These are phyloP conservation scores for Carcina quercana DNA, from an alignment of 2,888 invertebrate species.

Conservation along the genomic window DNA sequence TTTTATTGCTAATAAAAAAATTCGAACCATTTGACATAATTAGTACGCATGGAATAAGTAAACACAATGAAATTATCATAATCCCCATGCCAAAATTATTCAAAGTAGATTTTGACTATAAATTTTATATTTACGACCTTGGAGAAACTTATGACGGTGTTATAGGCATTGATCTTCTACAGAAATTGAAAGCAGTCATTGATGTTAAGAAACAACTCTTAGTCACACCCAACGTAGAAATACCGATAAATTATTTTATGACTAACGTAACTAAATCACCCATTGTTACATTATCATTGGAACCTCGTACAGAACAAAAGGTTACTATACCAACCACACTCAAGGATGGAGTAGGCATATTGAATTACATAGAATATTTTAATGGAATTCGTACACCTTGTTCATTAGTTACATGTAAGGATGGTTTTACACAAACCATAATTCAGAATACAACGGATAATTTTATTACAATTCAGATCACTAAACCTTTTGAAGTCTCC, in stretches of 20 bases:
- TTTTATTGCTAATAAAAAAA: slow-evolving; percentile 2
- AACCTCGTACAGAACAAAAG: no score
- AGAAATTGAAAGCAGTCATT: slow-evolving; percentile 8
- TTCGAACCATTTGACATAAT: slow-evolving; percentile 5
- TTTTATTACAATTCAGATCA: slow-evolving; percentile 12
- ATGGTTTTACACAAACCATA: no score
- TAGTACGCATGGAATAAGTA: slow-evolving; percentile 4
- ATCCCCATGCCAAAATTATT: slow-evolving; percentile 6
- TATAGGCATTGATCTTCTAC: slow-evolving; percentile 7
- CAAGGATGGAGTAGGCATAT: no score
- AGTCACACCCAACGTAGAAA: background rate
- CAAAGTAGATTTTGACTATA: background rate
- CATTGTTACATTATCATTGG: background rate
- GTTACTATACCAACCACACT: no score
- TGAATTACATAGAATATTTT: no score
- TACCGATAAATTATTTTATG: slow-evolving; percentile 5
- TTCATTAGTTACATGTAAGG: slow-evolving; percentile 7
- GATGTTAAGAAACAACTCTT: slow-evolving; percentile 7
- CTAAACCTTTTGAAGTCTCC: slow-evolving; percentile 7
- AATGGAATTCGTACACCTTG: slow-evolving; percentile 17
- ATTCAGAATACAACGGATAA: no score
- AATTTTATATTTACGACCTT: slow-evolving; percentile 6
- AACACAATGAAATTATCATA: slow-evolving; percentile 3
- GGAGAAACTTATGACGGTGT: slow-evolving; percentile 6
- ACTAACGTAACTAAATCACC: background rate